Percentiles rank a stretch among this genome's conserved stretches.
These are phyloP conservation scores for Entomobrya multifasciata DNA, from an alignment of 2,888 invertebrate species.

Conservation along the genomic window DNA sequence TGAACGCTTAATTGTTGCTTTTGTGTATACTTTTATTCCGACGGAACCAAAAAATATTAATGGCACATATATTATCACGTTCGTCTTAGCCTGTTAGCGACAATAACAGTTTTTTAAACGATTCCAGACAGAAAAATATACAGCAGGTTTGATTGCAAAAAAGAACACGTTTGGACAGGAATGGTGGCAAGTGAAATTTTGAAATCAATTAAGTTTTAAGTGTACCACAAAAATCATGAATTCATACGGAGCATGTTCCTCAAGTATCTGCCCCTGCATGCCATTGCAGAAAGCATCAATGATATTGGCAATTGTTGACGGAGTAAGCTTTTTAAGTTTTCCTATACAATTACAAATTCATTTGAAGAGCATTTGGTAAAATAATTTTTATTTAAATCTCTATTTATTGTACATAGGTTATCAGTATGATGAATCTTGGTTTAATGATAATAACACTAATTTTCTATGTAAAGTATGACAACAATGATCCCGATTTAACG, in stretches of 20 bases:
- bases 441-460: slow-evolving; percentile 34
- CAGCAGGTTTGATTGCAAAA: too few relatives aligned
- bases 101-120: too few relatives aligned
- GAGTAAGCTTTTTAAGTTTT: slow-evolving; percentile 43
- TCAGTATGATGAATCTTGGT: slow-evolving; percentile 45
- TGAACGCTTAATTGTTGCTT: neutral
- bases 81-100: too few relatives aligned
- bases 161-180: too few relatives aligned
- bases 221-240: slow-evolving; percentile 1
- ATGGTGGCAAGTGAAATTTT: too few relatives aligned
- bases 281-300: slow-evolving; percentile 48
- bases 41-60: too few relatives aligned
- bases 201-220: too few relatives aligned
- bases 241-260: too few relatives aligned
- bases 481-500: neutral
- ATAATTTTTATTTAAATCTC: neutral
- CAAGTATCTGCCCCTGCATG: slow-evolving; percentile 55
- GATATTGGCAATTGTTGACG: slow-evolving; percentile 55
- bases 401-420: slow-evolving; percentile 37
- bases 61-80: too few relatives aligned
- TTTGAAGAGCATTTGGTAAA: neutral
- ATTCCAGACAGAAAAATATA: too few relatives aligned
- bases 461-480: neutral
- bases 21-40: too few relatives aligned
- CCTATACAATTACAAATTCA: too few relatives aligned